Evolutionary conservation across 1,140 invertebrate species (phyloP), one percentile per base, ranked within the genome.

Genomic region (Stratiolaelaps scimitus): DNA sequence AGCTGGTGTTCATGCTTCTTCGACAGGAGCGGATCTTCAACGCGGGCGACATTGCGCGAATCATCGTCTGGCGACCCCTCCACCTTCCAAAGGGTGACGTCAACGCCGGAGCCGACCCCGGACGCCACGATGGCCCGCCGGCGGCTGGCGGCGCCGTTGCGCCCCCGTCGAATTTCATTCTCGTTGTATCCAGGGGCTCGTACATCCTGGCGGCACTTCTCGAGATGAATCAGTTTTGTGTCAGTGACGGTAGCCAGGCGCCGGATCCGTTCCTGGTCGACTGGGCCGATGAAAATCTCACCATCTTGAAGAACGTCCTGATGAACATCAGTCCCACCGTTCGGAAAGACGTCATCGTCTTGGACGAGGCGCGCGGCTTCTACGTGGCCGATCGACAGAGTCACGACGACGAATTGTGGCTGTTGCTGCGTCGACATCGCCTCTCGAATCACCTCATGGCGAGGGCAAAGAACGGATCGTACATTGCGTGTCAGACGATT

Each of bases 201-300:
- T 23, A 60, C 53, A 17, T 26, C 26, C 53, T 60, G 13, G 53
- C 34, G 17, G 34, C 53, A 15, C 23, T 60, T 26, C 53, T 60
- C 15, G 53, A 60, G 20, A 10, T 60, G 15, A 60, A 60, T 10
- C 26, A 15, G 17, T 60, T 60, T 23, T 60, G 53, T 34, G 13
- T 26, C 2, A 60, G 10, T 60, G 53, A 60, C 20, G 20, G 53
- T 19, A 20, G 4, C 23, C 26, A 15, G 2, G 53, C 26, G 10
- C 53, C 53, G 15, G 53, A 60, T 60, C 53, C 53, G 13, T 60
- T 60, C 53, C 26, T 60, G 26, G 23, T 60, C 15, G 53, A 60
- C 23, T 60, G 53, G 53, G 53, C 53, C 17, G 53, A 60, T 17
- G 53, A 60, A 34, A 60, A 60, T 10, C 53, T 60, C 53, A 60